Base-by-base conservation (phyloP, 2,888 invertebrate species). In the Eupelmus urozonus region DNA sequence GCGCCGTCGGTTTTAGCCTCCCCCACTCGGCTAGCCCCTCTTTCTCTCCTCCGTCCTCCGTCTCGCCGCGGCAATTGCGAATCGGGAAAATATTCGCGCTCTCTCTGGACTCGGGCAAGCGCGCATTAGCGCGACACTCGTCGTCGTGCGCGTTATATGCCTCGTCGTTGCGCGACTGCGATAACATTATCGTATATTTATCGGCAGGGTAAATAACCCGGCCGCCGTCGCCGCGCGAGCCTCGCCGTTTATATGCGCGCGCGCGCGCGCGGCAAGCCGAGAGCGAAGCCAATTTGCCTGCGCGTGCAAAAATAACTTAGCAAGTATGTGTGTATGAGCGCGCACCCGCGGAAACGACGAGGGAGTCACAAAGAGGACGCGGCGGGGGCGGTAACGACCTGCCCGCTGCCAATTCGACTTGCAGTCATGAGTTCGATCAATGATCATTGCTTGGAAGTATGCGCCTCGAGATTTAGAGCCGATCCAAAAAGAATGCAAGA, bases 151-250 rank as follows among this genome's bases (percentile, higher is more conserved):
- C 27, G 34, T n/a, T n/a, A n/a, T 53, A 53, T 40, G 42, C 67
- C 51, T 72, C 69, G 53, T 11, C 42, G 16, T 57, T 60, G 65
- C 63, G 29, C 55, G 42, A 40, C 82, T 80, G 80, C 83, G 83
- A 85, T 85, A 85, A 84, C 85, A 84, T 85, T 85, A 85, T 85
- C 85, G 84, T 85, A 84, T 85, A 84, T 86, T 87, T 83, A 86
- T 84, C 84, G 82, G 60, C 76, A 80, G 82, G 82, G 82, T 86
- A 85, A 85, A 85, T 85, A 85, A 85, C 83, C 83, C 70, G 62
- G 16, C 70, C 34, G 62, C 18, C 67, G 67, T 20, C 3, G n/a
- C n/a, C n/a, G n/a, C 45, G 51, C 29, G n/a, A n/a, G n/a, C n/a
- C n/a, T n/a, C n/a, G 75, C 51, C 66, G 57, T 53, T 67, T 74